These are phyloP conservation scores for Drosophila miranda DNA, from an alignment of 1,140 invertebrate species.

Conservation along the genomic window DNA sequence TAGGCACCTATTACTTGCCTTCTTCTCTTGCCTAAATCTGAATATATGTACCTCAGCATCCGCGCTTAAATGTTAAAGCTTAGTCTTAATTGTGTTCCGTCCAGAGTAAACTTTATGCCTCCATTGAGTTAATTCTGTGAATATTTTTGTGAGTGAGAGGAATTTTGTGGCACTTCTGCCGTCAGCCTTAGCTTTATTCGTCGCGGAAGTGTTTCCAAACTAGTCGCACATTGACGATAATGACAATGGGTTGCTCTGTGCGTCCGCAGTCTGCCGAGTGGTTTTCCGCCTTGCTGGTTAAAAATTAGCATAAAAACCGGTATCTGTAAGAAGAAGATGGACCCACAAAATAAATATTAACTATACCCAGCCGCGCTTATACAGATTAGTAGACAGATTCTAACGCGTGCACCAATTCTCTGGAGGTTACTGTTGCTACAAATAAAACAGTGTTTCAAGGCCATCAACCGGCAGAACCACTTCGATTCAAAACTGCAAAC, in stretches of 20 bases:
- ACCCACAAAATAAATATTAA: constrained; percentile 14
- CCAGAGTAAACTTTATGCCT: constrained; percentile 14
- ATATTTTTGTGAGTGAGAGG: constrained; percentile 31
- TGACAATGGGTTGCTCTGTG: constrained; percentile 52
- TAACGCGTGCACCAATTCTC: constrained; percentile 29
- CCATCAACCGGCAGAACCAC: constrained; percentile 45
- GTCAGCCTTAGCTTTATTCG: constrained; percentile 2
- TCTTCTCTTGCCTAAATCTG: constrained; percentile 18
- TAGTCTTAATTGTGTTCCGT: not conserved
- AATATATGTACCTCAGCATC: too few species aligned
- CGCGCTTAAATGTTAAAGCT: constrained; percentile 9
- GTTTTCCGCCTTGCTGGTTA: constrained; percentile 4
- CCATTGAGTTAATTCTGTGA: constrained; percentile 4
- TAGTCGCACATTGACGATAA: constrained; percentile 11
- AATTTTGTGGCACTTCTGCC: constrained; percentile 4
- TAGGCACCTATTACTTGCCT: constrained; percentile 45
- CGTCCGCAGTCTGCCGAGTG: constrained; percentile 8
- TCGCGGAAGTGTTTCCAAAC: constrained; percentile 48
- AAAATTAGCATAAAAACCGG: constrained; percentile 66
- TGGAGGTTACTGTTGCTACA: constrained; percentile 4
- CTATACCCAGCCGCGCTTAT: constrained; percentile 2
- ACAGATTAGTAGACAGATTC: constrained; percentile 15
- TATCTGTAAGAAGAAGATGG: constrained; percentile 30
- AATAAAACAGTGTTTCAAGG: constrained; percentile 35
- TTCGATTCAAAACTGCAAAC: constrained; percentile 15